Evolutionary conservation across 1,140 invertebrate genomes (phyloP).

Genomic region (Samia ricini): DNA sequence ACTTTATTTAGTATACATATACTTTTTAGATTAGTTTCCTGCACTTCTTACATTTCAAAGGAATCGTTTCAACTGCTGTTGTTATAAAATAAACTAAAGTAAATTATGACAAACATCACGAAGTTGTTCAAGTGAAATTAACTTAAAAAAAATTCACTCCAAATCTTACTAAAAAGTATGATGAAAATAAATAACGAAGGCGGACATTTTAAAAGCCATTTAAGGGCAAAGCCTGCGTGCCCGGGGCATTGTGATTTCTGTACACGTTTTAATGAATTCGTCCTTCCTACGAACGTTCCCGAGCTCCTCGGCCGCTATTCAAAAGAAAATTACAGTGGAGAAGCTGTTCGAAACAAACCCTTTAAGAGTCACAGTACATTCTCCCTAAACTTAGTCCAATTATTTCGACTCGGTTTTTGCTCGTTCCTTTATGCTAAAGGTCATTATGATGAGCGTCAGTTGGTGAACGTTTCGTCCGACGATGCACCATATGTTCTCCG

Average conservation of each 20-base stretch:
- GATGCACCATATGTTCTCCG: slow-evolving; percentile 59
- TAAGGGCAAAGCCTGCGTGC: slow-evolving; percentile 36
- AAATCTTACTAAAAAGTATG: slow-evolving; percentile 1
- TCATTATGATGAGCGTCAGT: slow-evolving; percentile 67
- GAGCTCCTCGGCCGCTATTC: slow-evolving; percentile 43
- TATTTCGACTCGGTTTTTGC: slow-evolving; percentile 58
- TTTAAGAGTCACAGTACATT: slow-evolving; percentile 63
- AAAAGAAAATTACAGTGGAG: slow-evolving; percentile 64
- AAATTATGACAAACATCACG: not conserved
- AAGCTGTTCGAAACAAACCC: slow-evolving; percentile 62
- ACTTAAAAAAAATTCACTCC: not conserved
- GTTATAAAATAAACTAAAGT: not conserved
- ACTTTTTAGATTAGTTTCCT: too few species aligned
- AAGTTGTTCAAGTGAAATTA: not conserved
- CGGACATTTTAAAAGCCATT: slow-evolving; percentile 43
- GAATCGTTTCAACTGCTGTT: too few species aligned
- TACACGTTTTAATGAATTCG: slow-evolving; percentile 64
- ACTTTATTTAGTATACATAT: too few species aligned
- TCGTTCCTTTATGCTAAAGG: slow-evolving; percentile 44
- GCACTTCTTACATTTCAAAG: too few species aligned
- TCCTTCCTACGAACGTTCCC: slow-evolving; percentile 50
- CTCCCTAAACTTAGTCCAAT: slow-evolving; percentile 65
- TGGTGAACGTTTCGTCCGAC: slow-evolving; percentile 48
- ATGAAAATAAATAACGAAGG: slow-evolving; percentile 12
- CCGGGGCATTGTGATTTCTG: slow-evolving; percentile 55